Percentiles rank a stretch among this genome's conserved stretches.
Evolutionary conservation across 92 coral and sea anemone genomes (phyloP).

Genomic region (Parazoanthus darwini): DNA sequence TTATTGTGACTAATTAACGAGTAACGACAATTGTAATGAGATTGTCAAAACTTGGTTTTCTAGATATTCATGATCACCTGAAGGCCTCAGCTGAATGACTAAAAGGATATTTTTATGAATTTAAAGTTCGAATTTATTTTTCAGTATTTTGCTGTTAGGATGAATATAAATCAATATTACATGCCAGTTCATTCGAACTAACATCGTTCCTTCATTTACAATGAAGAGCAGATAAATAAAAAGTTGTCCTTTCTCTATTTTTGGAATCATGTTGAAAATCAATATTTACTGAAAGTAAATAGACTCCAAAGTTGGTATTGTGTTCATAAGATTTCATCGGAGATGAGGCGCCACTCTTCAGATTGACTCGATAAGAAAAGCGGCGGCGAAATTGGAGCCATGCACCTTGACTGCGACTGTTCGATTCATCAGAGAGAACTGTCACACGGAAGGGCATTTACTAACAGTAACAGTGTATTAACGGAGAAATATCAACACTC

Average conservation of each 20-base stretch:
- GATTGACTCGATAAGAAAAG: background rate
- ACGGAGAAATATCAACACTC: background rate
- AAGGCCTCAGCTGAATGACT: background rate
- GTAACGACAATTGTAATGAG: too few species aligned
- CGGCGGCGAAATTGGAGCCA: background rate
- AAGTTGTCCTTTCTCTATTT: conserved; percentile 2
- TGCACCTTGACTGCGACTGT: too few species aligned
- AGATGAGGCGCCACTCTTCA: background rate
- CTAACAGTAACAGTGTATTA: background rate
- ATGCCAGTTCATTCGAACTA: background rate
- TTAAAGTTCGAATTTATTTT: background rate
- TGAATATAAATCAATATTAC: background rate
- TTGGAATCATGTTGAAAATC: background rate
- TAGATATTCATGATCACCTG: background rate
- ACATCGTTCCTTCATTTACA: background rate
- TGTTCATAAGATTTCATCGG: conserved; percentile 3
- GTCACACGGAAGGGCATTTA: background rate
- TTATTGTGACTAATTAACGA: background rate
- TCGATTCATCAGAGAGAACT: too few species aligned
- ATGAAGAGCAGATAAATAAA: background rate
- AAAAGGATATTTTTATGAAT: too few species aligned
- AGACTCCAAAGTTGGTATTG: conserved; percentile 8
- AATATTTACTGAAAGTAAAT: conserved; percentile 27
- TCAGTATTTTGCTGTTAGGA: background rate
- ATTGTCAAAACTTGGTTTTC: background rate